Percentiles rank a stretch among this genome's conserved stretches.
Evolutionary conservation across 2,113 vertebrate genomes (phyloP).

Genomic region (Leiothrix lutea): DNA sequence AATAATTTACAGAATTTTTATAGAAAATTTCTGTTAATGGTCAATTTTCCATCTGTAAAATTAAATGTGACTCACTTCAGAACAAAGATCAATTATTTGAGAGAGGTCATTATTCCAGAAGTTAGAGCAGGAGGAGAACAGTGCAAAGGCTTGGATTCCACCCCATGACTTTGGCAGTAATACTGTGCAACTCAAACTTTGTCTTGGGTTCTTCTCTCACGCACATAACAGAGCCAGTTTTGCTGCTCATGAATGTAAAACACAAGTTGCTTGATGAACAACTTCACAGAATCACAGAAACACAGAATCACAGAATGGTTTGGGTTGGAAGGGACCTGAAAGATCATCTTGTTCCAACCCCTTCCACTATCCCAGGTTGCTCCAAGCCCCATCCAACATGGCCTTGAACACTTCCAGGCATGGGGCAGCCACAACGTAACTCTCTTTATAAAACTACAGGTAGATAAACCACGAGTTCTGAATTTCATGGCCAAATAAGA

Average conservation of each 20-base stretch:
- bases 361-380: not conserved
- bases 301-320: not conserved
- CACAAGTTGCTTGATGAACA: not conserved
- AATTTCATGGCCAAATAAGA: not conserved
- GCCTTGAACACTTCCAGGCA: not conserved
- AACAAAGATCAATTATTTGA: not conserved
- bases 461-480: not conserved
- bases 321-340: not conserved
- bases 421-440: not conserved
- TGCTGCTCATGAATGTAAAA: not conserved
- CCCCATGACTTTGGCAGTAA: not conserved
- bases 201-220: not conserved
- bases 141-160: not conserved
- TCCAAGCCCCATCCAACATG: not conserved
- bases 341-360: not conserved
- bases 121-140: not conserved
- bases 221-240: rapidly evolving
- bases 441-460: not conserved
- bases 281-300: not conserved
- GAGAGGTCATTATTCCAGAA: not conserved
- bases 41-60: not conserved
- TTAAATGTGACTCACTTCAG: not conserved
- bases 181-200: not conserved
- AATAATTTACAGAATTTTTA: not conserved
- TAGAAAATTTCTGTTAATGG: not conserved